A percentile compares a stretch with the other conserved stretches of the same genome.
Evolutionary conservation across 92 coral and sea anemone genomes (phyloP).

Genomic region (Phenganax stokvisi): DNA sequence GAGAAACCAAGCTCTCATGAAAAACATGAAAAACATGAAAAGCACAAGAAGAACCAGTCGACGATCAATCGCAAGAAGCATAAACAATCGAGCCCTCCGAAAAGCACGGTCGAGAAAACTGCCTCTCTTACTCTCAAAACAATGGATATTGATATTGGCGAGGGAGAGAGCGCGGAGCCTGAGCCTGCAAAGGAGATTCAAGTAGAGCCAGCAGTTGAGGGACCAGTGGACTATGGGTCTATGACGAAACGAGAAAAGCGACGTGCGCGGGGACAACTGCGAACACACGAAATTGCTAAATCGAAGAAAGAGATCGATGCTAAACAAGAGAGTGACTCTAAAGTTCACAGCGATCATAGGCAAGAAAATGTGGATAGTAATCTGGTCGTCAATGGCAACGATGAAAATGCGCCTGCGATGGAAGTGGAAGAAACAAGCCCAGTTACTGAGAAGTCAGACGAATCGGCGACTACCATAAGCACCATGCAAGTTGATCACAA

Average conservation of each 20-base stretch:
- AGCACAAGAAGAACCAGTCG: slow-evolving; percentile 27
- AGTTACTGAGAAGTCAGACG: background rate
- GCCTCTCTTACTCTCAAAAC: slow-evolving; percentile 29
- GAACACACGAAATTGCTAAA: slow-evolving; percentile 28
- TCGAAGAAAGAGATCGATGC: slow-evolving; percentile 34
- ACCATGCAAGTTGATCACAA: slow-evolving; percentile 21
- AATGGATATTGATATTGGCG: slow-evolving; percentile 41
- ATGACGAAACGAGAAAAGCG: slow-evolving; percentile 35
- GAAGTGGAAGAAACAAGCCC: slow-evolving; percentile 4
- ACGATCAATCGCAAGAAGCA: slow-evolving; percentile 31
- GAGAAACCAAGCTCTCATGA: background rate
- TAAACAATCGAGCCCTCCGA: slow-evolving; percentile 31
- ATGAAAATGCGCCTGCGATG: background rate
- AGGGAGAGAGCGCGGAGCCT: slow-evolving; percentile 18
- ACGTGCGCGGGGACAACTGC: slow-evolving; percentile 30
- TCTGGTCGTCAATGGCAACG: background rate
- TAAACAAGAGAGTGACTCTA: background rate
- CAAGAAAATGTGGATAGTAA: background rate
- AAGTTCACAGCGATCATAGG: no score
- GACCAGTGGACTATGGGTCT: slow-evolving; percentile 10
- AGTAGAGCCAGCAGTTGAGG: background rate
- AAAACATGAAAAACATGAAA: background rate
- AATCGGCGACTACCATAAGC: background rate
- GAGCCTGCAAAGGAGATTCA: background rate
- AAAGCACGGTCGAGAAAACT: slow-evolving; percentile 6